These are phyloP conservation scores for Vulpes ferrilata DNA, from an alignment of 2,113 vertebrate genomes.

Conservation along the genomic window DNA sequence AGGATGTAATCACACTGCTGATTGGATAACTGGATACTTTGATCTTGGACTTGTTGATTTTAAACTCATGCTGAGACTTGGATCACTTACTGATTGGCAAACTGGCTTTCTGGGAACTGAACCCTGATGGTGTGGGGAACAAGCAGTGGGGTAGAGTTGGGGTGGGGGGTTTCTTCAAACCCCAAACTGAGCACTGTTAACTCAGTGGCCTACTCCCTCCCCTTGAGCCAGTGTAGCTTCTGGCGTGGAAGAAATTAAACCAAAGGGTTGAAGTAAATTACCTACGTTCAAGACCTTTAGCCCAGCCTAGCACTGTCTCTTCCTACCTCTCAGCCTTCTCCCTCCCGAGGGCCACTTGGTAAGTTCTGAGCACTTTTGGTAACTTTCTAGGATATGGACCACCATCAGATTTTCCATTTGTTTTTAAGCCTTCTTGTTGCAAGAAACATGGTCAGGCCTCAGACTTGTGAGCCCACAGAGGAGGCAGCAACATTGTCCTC, in stretches of 20 bases:
- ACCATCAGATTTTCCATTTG: background rate
- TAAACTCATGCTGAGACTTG: background rate
- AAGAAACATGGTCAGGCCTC: background rate
- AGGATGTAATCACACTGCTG: constrained; percentile 46
- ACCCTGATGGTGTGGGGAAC: background rate
- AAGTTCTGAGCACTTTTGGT: background rate
- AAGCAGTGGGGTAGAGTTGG: background rate
- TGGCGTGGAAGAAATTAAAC: background rate
- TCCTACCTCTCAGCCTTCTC: background rate
- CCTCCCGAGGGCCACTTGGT: background rate
- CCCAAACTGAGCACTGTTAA: background rate
- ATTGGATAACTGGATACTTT: constrained; percentile 9
- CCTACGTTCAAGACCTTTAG: background rate
- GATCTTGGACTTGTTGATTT: constrained; percentile 62
- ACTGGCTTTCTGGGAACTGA: background rate
- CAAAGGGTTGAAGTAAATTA: background rate
- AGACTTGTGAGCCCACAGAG: background rate
- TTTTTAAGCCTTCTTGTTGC: background rate
- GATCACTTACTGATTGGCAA: background rate
- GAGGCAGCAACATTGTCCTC: background rate
- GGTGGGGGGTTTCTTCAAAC: background rate
- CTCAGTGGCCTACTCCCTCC: background rate
- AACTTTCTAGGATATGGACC: background rate
- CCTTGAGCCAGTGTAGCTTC: background rate
- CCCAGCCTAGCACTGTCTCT: background rate